These are phyloP conservation scores for Sceloporus undulatus DNA, from an alignment of 2,113 vertebrate genomes.

Conservation along the genomic window DNA sequence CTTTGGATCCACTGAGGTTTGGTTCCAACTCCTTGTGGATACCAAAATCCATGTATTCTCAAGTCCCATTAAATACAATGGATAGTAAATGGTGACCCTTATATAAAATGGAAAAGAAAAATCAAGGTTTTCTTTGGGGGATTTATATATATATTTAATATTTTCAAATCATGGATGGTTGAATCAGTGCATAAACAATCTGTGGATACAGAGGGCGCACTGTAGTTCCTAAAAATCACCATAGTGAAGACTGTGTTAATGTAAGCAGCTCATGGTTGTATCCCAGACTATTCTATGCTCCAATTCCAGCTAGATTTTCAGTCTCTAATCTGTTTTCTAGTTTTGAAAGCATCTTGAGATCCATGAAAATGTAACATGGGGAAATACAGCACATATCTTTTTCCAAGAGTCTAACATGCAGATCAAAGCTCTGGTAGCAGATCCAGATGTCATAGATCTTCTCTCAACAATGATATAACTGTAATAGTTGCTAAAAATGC, in stretches of 20 bases:
- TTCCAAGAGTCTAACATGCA: slow-evolving; percentile 1
- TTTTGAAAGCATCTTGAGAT: slow-evolving; percentile 1
- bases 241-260: not conserved
- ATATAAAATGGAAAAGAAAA: too few species aligned
- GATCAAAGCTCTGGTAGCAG: slow-evolving; percentile 18
- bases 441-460: slow-evolving; percentile 20
- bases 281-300: not conserved
- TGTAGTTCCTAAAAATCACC: not conserved
- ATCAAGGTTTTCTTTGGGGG: too few species aligned
- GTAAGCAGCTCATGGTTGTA: not conserved
- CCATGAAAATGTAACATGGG: not conserved
- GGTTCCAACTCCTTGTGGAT: too few species aligned
- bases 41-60: too few species aligned
- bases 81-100: too few species aligned
- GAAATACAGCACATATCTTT: slow-evolving; percentile 1
- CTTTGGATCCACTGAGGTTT: too few species aligned
- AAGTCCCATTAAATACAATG: too few species aligned
- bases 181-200: too few species aligned
- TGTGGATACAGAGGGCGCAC: too few species aligned
- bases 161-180: too few species aligned
- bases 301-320: not conserved
- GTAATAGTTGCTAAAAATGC: not conserved
- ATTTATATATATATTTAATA: too few species aligned
- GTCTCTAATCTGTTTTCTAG: not conserved
- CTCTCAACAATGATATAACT: slow-evolving; percentile 10